These are phyloP conservation scores for Cheilosia urbana DNA, from an alignment of 2,888 invertebrate species.

Conservation along the genomic window DNA sequence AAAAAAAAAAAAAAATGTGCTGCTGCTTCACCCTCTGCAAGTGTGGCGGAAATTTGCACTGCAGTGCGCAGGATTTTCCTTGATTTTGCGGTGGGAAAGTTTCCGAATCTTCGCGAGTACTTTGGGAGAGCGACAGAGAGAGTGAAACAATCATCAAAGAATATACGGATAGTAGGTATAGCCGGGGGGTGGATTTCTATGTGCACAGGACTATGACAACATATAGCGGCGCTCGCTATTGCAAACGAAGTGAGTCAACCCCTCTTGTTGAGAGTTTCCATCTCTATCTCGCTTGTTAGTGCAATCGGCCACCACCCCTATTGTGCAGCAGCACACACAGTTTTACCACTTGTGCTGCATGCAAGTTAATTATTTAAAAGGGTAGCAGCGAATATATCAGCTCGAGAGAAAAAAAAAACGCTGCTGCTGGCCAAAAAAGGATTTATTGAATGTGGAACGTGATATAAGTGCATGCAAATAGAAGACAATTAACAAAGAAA, in stretches of 20 bases:
- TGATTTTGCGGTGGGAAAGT: constrained; percentile 40
- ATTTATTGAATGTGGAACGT: constrained; percentile 63
- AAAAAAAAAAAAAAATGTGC: not conserved
- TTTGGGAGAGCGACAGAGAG: constrained; percentile 52
- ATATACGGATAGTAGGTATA: constrained; percentile 4
- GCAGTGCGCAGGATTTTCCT: constrained; percentile 63
- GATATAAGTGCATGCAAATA: constrained; percentile 57
- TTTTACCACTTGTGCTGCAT: constrained; percentile 71
- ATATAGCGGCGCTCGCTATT: constrained; percentile 59
- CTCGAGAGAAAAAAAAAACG: constrained; percentile 12
- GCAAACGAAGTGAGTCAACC: constrained; percentile 74
- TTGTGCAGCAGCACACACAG: constrained; percentile 63
- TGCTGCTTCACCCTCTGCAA: constrained; percentile 62
- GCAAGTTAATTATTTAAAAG: constrained; percentile 75
- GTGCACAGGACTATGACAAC: constrained; percentile 74
- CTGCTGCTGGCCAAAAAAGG: constrained; percentile 45
- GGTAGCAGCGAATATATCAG: constrained; percentile 48
- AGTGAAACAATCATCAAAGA: constrained; percentile 56
- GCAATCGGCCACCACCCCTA: constrained; percentile 74
- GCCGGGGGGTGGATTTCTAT: constrained; percentile 50
- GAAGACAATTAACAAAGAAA: constrained; percentile 49
- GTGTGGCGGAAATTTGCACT: constrained; percentile 28
- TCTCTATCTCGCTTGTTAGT: constrained; percentile 69
- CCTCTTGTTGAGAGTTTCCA: constrained; percentile 66
- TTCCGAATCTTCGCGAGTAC: constrained; percentile 58